Evolutionary conservation across 2,888 invertebrate genomes (phyloP).

Genomic region (Petrolisthes manimaculis): DNA sequence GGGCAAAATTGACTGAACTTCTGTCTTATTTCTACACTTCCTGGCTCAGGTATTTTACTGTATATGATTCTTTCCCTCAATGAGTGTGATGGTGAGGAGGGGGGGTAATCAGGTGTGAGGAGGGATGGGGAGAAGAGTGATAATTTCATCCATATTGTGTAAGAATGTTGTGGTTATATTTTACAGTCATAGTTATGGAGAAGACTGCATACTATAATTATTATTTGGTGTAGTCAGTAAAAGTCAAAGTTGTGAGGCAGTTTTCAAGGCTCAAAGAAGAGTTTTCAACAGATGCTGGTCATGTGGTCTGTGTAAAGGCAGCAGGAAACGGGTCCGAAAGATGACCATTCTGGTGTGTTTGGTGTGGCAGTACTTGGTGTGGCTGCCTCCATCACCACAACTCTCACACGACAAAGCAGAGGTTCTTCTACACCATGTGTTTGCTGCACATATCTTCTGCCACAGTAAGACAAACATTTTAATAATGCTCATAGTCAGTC

Average conservation of each 20-base stretch:
- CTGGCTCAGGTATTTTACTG: not conserved
- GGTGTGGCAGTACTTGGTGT: slow-evolving; percentile 14
- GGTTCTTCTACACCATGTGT: slow-evolving; percentile 19
- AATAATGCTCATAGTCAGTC: no score
- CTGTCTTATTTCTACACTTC: not conserved
- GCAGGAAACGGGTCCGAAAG: not conserved
- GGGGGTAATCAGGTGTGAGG: no score
- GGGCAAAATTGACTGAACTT: not conserved
- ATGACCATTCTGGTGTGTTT: not conserved
- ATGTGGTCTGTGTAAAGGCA: not conserved
- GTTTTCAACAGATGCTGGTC: not conserved
- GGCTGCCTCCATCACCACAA: not conserved
- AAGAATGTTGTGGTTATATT: no score
- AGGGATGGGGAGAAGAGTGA: no score
- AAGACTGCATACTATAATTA: no score
- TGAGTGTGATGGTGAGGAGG: no score
- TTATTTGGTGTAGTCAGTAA: no score
- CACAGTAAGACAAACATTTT: not conserved
- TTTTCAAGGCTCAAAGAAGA: no score
- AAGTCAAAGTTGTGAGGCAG: no score
- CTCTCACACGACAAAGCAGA: not conserved
- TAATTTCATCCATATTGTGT: no score
- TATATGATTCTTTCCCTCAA: no score
- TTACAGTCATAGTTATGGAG: no score
- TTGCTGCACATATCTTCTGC: slow-evolving; percentile 17